phyloP scores from a whole-genome alignment of 2,888 invertebrate species.

The Melangyna quadrimaculata region DNA sequence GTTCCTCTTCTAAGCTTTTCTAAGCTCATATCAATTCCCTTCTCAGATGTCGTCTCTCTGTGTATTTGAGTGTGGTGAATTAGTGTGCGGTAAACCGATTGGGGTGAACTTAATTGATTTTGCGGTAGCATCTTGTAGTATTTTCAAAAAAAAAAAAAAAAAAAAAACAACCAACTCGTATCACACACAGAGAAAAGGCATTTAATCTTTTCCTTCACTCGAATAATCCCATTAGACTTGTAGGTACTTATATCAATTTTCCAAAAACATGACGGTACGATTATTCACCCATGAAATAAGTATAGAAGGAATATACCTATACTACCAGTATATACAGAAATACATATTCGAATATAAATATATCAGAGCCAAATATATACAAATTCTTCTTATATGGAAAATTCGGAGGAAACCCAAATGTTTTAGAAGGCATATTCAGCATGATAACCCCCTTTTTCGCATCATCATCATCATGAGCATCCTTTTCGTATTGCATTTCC shows the following conservation, averaged over 20 bases:
- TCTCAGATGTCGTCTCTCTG: not conserved
- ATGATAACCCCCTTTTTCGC: constrained; percentile 31
- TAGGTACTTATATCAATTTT: constrained; percentile 52
- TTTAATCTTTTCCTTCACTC: constrained; percentile 66
- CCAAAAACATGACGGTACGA: constrained; percentile 52
- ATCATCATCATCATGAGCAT: not conserved
- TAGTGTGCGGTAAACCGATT: constrained; percentile 58
- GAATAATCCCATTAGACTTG: constrained; percentile 69
- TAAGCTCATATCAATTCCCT: constrained; percentile 38
- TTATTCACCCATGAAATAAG: constrained; percentile 64
- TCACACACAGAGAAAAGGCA: constrained; percentile 22
- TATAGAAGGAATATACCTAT: constrained; percentile 17
- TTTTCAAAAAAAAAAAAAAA: constrained; percentile 6
- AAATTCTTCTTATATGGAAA: constrained; percentile 19
- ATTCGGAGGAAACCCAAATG: constrained; percentile 40
- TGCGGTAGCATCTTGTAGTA: constrained; percentile 58
- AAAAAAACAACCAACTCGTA: constrained; percentile 19
- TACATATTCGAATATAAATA: not conserved
- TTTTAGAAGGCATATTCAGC: constrained; percentile 29
- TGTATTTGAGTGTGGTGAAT: constrained; percentile 26
- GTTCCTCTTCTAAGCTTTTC: constrained; percentile 13
- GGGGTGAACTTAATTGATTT: constrained; percentile 68
- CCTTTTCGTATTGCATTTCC: constrained; percentile 20
- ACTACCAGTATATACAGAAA: not conserved
- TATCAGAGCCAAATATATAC: not conserved